phyloP scores from a whole-genome alignment of 2,113 vertebrate genomes.

The Gymnobelideus leadbeateri region DNA sequence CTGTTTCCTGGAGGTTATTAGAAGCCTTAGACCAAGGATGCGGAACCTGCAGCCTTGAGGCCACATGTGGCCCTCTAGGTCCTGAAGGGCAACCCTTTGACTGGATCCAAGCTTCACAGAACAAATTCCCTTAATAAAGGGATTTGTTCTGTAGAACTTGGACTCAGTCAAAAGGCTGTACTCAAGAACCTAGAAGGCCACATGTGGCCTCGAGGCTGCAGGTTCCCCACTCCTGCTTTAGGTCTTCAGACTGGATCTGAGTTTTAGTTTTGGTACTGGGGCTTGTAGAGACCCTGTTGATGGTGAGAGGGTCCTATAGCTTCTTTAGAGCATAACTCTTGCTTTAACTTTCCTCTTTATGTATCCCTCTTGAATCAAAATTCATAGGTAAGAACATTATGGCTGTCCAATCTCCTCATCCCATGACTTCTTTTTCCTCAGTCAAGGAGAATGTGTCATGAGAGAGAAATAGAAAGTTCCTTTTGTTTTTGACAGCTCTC shows the following conservation, averaged over 20 bases:
- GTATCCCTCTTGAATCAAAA: constrained; percentile 6
- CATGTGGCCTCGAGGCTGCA: too few species aligned
- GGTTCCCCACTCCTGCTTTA: background rate
- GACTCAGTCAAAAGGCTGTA: too few species aligned
- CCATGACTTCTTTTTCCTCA: background rate
- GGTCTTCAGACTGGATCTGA: background rate
- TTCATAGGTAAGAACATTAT: background rate
- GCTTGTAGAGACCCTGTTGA: background rate
- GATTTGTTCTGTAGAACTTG: too few species aligned
- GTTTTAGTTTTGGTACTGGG: background rate
- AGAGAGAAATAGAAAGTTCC: background rate
- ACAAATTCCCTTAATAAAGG: too few species aligned
- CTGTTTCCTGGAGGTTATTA: constrained; percentile 10
- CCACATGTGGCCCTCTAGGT: too few species aligned
- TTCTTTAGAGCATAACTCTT: background rate
- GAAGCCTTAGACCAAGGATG: background rate
- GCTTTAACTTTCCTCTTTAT: background rate
- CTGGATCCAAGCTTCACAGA: too few species aligned
- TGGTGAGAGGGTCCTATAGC: background rate
- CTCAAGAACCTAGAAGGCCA: too few species aligned
- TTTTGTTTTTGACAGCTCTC: background rate
- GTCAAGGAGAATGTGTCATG: background rate
- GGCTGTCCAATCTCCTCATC: background rate
- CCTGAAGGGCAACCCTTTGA: too few species aligned
- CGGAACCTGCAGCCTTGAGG: too few species aligned